Conservation (phyloP, 2,888 invertebrate species). For the Cerastoderma edule region DNA sequence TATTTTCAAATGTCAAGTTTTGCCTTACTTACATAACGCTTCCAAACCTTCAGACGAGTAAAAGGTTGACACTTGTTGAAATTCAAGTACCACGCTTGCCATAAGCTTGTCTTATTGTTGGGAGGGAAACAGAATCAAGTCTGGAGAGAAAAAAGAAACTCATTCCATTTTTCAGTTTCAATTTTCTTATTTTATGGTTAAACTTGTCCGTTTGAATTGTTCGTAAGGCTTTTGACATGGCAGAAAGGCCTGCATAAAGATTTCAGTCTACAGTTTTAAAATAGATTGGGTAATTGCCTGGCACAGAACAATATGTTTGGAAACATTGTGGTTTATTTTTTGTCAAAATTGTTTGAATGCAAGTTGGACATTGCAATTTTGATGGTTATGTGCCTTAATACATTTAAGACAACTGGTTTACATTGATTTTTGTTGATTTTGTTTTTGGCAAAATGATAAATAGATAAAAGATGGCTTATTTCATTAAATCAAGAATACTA, state of each 20-base stretch:
- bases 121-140: neutral
- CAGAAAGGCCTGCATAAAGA: slow-evolving; percentile 3
- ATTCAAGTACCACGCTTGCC: slow-evolving; percentile 19
- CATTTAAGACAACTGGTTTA: no score
- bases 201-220: slow-evolving; percentile 3
- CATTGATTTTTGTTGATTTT: no score
- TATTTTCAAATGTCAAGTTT: no score
- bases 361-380: no score
- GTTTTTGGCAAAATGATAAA: no score
- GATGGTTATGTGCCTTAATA: no score
- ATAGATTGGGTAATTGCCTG: neutral
- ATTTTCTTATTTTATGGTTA: neutral
- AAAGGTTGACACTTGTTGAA: slow-evolving; percentile 28
- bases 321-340: neutral
- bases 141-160: neutral
- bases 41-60: no score
- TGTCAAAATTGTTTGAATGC: no score
- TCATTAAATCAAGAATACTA: no score
- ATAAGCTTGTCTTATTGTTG: slow-evolving; percentile 1
- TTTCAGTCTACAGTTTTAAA: neutral
- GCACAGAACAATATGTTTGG: neutral
- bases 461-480: no score
- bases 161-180: neutral
- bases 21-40: no score
- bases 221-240: neutral